Evolutionary conservation across 2,888 invertebrate genomes (phyloP).

Genomic region (Pseudanteris insignis): DNA sequence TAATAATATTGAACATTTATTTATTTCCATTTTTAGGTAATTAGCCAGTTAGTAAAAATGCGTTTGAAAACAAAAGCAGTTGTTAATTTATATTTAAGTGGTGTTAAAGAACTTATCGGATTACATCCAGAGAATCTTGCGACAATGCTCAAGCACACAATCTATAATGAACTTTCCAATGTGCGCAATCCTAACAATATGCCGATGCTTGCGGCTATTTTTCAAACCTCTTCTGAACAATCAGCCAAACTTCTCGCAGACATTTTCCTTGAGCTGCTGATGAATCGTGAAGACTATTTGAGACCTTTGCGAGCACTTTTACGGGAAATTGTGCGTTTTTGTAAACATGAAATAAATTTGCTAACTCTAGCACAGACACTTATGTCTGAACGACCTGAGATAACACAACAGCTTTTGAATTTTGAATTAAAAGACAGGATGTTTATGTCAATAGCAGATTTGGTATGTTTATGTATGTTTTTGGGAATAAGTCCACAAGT

Average conservation of each 20-base stretch:
- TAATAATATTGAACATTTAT: no score
- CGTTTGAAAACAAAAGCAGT: conserved; percentile 93
- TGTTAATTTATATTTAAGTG: conserved; percentile 86
- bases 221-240: conserved; percentile 83
- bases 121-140: conserved; percentile 85
- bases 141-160: conserved; percentile 87
- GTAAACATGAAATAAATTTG: conserved; percentile 83
- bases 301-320: conserved; percentile 85
- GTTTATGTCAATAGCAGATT: conserved; percentile 83
- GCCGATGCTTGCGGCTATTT: conserved; percentile 88
- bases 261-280: conserved; percentile 85
- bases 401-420: conserved; percentile 71
- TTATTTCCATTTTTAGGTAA: conserved; percentile 70
- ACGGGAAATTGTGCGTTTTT: conserved; percentile 87
- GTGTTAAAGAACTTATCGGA: conserved; percentile 89
- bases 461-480: conserved; percentile 86
- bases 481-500: conserved; percentile 79
- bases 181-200: conserved; percentile 95
- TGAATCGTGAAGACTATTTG: conserved; percentile 89
- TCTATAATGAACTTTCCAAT: conserved; percentile 94
- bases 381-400: conserved; percentile 74
- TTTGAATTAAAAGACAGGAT: conserved; percentile 83
- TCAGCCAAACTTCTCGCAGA: conserved; percentile 86
- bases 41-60: conserved; percentile 87
- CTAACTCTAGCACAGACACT: conserved; percentile 82